Evolutionary conservation across 1,140 invertebrate genomes (phyloP).

Genomic region (Laodelphax striatellus): DNA sequence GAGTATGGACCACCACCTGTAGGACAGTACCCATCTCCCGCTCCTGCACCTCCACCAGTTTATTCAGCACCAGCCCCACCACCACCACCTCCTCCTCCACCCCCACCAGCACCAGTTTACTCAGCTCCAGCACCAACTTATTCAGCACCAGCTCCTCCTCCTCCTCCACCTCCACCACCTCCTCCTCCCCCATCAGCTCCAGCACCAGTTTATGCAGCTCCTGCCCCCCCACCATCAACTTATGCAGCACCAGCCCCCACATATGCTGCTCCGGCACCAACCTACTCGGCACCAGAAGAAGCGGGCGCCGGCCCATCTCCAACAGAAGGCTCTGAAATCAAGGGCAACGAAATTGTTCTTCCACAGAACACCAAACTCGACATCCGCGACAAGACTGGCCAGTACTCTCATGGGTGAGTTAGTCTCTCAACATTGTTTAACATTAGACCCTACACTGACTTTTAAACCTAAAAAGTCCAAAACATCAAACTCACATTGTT

Average conservation of each 20-base stretch:
- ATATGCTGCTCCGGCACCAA: neutral
- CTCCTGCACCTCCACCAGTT: neutral
- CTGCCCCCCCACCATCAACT: too few species aligned
- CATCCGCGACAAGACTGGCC: slow-evolving; percentile 8
- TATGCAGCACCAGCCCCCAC: neutral
- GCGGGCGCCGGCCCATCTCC: neutral
- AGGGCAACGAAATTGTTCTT: neutral
- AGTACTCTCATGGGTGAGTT: slow-evolving; percentile 19
- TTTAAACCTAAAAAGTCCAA: too few species aligned
- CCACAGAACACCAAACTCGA: slow-evolving; percentile 12
- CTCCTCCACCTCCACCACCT: neutral
- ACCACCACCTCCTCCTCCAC: neutral
- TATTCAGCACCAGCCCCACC: neutral
- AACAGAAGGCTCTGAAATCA: neutral
- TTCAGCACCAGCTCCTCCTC: neutral
- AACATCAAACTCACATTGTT: too few species aligned
- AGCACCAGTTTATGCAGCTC: too few species aligned
- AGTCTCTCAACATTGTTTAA: neutral
- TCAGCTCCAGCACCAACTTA: neutral
- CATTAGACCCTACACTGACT: too few species aligned
- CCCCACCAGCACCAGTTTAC: neutral
- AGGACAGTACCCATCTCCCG: neutral
- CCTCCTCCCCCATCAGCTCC: neutral
- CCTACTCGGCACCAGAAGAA: neutral
- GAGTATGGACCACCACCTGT: neutral